Percentiles rank a stretch among this genome's conserved stretches.
These are phyloP conservation scores for Myotis vivesi DNA, from an alignment of 2,797 vertebrate species.

Conservation along the genomic window DNA sequence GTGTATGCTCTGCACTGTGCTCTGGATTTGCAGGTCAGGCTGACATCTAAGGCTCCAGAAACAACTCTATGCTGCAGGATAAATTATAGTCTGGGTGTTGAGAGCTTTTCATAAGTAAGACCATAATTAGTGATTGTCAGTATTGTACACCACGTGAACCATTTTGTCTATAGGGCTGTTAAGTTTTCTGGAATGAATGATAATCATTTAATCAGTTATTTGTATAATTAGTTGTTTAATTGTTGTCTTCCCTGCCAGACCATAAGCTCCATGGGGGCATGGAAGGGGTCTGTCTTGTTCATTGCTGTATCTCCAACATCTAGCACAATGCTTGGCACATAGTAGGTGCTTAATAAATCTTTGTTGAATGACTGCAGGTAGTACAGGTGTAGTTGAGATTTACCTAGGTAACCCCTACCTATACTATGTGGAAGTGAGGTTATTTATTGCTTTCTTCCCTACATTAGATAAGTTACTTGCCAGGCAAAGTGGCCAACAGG, in stretches of 20 bases:
- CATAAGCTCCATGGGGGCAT: constrained; percentile 28
- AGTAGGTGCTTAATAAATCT: constrained; percentile 51
- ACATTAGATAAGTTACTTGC: not conserved
- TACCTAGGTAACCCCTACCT: not conserved
- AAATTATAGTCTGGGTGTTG: not conserved
- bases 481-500: not conserved
- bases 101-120: constrained; percentile 1
- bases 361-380: constrained; percentile 7
- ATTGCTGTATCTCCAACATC: constrained; percentile 51
- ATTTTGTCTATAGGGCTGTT: constrained; percentile 7
- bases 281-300: constrained; percentile 49
- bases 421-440: not conserved
- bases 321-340: constrained; percentile 42
- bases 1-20: not conserved
- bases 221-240: constrained; percentile 47
- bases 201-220: not conserved
- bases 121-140: not conserved
- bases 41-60: not conserved
- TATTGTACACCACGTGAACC: not conserved
- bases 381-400: not conserved
- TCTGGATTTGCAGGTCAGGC: not conserved
- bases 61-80: not conserved
- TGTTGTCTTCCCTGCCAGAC: constrained; percentile 42
- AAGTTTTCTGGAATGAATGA: constrained; percentile 31
- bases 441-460: not conserved